Percentiles rank a stretch among this genome's conserved stretches.
Conservation (phyloP, 2,888 invertebrate species). For the Fissipunctia ypsillon region DNA sequence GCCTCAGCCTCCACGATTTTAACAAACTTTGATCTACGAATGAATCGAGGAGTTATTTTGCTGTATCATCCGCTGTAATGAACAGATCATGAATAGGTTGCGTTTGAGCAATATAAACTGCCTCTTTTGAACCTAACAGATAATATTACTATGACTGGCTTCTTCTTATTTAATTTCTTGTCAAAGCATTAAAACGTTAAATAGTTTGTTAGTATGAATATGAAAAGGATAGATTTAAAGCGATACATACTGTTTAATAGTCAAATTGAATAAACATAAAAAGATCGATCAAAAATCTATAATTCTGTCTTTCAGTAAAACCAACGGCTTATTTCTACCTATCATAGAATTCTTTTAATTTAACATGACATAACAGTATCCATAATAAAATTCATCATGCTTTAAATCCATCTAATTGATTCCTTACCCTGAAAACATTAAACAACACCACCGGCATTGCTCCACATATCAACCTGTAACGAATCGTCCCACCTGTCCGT, state of each 20-base stretch:
- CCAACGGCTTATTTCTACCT: background rate
- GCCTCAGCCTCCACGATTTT: background rate
- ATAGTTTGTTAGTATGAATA: background rate
- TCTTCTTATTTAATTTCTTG: constrained; percentile 13
- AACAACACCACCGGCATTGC: constrained; percentile 48
- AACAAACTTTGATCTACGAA: constrained; percentile 4
- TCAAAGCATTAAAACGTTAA: background rate
- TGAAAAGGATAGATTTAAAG: background rate
- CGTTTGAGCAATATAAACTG: constrained; percentile 16
- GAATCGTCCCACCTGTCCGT: constrained; percentile 42
- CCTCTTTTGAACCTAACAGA: constrained; percentile 31
- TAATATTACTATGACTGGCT: constrained; percentile 16
- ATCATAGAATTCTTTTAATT: background rate
- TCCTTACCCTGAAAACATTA: constrained; percentile 27
- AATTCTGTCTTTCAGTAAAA: background rate
- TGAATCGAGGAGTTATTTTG: constrained; percentile 22
- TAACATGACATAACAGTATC: constrained; percentile 3
- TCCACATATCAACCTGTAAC: constrained; percentile 47
- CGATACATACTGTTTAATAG: background rate
- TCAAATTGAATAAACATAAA: background rate
- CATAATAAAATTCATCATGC: background rate
- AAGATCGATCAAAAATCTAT: background rate
- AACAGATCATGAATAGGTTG: constrained; percentile 41
- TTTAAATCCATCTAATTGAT: constrained; percentile 23
- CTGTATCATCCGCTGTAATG: constrained; percentile 46